phyloP scores from a whole-genome alignment of 2,113 vertebrate species.

The Oreochromis aureus region DNA sequence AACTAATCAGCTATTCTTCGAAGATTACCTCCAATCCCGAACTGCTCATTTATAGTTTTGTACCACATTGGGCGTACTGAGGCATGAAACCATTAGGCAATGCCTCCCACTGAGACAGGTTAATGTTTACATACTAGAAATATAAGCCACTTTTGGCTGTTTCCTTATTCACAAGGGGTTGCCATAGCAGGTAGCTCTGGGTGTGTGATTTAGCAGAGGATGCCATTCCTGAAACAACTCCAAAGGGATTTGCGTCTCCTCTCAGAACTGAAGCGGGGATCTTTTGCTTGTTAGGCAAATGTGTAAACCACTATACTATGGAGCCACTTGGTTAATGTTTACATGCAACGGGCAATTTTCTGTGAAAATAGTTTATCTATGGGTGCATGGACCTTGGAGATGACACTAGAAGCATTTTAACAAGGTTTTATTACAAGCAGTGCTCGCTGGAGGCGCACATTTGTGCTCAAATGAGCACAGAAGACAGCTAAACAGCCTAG shows the following conservation, averaged over 20 bases:
- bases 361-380: not conserved
- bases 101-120: constrained; percentile 20
- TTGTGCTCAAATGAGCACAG: not conserved
- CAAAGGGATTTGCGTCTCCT: not conserved
- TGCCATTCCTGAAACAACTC: not conserved
- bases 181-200: not conserved
- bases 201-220: not conserved
- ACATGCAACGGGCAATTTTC: not conserved
- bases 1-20: not conserved
- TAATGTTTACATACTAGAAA: constrained; percentile 26
- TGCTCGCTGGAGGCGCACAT: not conserved
- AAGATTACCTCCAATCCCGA: not conserved
- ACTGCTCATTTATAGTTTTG: not conserved
- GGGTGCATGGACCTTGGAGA: not conserved
- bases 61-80: not conserved
- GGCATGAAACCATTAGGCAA: not conserved
- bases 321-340: constrained; percentile 19
- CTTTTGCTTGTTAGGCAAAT: not conserved
- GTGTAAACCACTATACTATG: not conserved
- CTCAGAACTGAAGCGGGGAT: not conserved
- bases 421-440: not conserved
- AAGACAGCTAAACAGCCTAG: not conserved
- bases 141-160: not conserved
- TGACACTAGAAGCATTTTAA: not conserved
- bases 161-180: not conserved